Evolutionary conservation across 2,888 invertebrate genomes (phyloP), one percentile per base, ranked within the genome.

Genomic region (Tipula helvola): DNA sequence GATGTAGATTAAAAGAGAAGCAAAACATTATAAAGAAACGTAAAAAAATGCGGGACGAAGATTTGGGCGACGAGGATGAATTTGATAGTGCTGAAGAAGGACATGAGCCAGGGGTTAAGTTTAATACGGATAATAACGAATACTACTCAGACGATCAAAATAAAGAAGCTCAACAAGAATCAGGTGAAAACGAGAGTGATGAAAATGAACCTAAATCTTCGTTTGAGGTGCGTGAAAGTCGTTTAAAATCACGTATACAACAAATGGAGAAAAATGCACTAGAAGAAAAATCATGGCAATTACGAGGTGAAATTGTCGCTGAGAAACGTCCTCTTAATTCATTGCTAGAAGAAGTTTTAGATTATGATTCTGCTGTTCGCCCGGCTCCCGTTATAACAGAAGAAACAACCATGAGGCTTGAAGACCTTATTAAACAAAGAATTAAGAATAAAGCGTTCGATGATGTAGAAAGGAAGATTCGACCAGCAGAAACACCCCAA

Each of bases 401-500:
- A 90, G 95, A 98, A 90, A 97, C 97, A 0, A 97, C 97, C 0
- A 89, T 95, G 4, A 95, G 94, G 85, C 91, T 99, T 85, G 99
- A 99, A 92, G 97, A 97, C 88, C 94, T 99, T 13, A 97, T 99
- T n/a, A 94, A 92, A 88, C 97, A 96, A 90, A 93, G 99, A 89
- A 96, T 99, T 47, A 98, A 97, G 92, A 98, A 99, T 90, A 95
- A 96, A 92, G 95, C 96, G 0, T 99, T 97, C 95, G 98, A 99
- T 90, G 98, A 99, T 91, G 98, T 98, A 0, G 95, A 95, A 87
- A 94, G 96, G 86, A 98, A 97, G 92, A 94, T 95, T 36, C 97
- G 97, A 90, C 96, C 97, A 0, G 94, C 95, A 1, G 96, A 97
- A 88, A 95, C 96, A 12, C 95, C 96, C 2, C 92, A 95, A 84